phyloP scores from a whole-genome alignment of 1,140 invertebrate species.

The Drosophila mojavensis region DNA sequence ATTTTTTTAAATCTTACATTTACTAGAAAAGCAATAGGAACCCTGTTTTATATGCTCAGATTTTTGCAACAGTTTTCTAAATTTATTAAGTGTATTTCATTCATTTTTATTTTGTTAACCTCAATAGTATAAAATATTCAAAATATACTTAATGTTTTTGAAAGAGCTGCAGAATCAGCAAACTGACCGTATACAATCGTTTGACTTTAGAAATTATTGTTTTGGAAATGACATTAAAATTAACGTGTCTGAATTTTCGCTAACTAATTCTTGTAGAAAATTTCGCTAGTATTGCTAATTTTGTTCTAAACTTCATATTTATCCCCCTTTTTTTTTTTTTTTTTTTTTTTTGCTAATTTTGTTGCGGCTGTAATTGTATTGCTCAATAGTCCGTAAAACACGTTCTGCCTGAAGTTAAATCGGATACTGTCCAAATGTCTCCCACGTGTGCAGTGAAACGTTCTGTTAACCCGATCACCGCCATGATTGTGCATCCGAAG shows the following conservation, averaged over 20 bases:
- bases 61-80: conserved; percentile 19
- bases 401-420: conserved; percentile 27
- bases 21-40: conserved; percentile 2
- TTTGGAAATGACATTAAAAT: conserved; percentile 48
- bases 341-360: background rate
- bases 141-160: conserved; percentile 1
- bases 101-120: conserved; percentile 26
- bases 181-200: conserved; percentile 1
- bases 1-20: too few species aligned
- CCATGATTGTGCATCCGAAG: conserved; percentile 56
- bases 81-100: conserved; percentile 16
- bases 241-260: conserved; percentile 34
- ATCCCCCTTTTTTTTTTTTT: conserved; percentile 1
- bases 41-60: conserved; percentile 5
- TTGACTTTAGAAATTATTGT: conserved; percentile 27
- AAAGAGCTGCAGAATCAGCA: conserved; percentile 4
- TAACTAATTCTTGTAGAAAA: conserved; percentile 22
- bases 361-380: conserved; percentile 11
- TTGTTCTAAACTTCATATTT: background rate
- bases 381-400: conserved; percentile 20
- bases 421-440: conserved; percentile 29
- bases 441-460: conserved; percentile 19
- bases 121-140: background rate
- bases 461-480: conserved; percentile 14
- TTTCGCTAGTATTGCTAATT: conserved; percentile 9